Evolutionary conservation across 2,797 vertebrate species (phyloP), one percentile per base, ranked within the genome.

Genomic region (Moxostoma hubbsi): DNA sequence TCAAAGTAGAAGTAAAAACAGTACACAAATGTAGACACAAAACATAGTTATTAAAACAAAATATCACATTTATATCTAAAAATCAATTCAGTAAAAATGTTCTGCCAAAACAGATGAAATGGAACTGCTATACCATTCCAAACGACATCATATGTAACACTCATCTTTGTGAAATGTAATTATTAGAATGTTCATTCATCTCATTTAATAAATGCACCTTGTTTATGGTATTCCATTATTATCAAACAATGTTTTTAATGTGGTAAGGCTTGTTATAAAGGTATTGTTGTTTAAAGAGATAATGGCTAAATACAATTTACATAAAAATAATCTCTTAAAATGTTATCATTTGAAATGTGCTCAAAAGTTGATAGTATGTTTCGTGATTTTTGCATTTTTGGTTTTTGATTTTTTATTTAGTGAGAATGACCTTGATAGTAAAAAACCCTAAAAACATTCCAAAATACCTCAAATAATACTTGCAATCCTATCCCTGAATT

Each of bases 281-380:
- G 73, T 85, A 86, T 75, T 82, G 82, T 59, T 69, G 71, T 81
- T 84, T 85, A 83, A 75, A 69, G 73, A 70, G 77, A 81, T 16
- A 83, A 64, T 63, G 69, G 53, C 75, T 71, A 53, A 78, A 82
- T 36, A 87, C 64, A 55, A 50, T 55, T 79, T 75, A 51, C 71
- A 77, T 49, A 82, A 89, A 90, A 90, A 82, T 89, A 74, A 76
- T 78, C 74, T 82, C 86, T 76, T 81, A 73, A 76, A 80, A 82
- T 73, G 12, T 45, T n/a, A 81, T 70, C 75, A 68, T 74, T 65
- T 68, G 68, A 85, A 81, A 54, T 11, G 24, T 9, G 18, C 58
- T 63, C 9, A 43, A 36, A 69, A 89, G 89, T 91, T 90, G 90
- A 92, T 90, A 91, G 4, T 45, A 86, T 12, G 57, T 46, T 55